These are phyloP conservation scores for Scomber scombrus DNA, from an alignment of 2,113 vertebrate genomes.

Conservation along the genomic window DNA sequence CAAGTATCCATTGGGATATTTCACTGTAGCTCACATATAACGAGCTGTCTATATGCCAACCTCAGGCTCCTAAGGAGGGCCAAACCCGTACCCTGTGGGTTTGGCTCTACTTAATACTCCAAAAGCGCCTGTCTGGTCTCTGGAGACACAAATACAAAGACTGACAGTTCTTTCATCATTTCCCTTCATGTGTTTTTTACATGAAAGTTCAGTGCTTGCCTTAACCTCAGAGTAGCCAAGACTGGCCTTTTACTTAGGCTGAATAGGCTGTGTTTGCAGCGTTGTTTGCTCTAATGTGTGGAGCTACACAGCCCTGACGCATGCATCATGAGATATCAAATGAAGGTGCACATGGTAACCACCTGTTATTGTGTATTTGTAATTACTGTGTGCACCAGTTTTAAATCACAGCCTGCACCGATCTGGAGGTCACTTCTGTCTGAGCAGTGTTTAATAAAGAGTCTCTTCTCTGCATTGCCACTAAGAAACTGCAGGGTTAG, in stretches of 20 bases:
- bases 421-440: background rate
- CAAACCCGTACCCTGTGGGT: conserved; percentile 40
- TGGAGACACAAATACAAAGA: conserved; percentile 59
- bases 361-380: background rate
- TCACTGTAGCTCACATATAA: conserved; percentile 27
- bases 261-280: conserved; percentile 27
- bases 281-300: conserved; percentile 10
- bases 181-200: conserved; percentile 27
- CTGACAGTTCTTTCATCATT: conserved; percentile 63
- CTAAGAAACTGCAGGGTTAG: conserved; percentile 30
- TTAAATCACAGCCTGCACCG: background rate
- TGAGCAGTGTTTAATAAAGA: background rate
- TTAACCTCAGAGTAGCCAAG: conserved; percentile 44
- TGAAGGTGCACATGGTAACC: background rate
- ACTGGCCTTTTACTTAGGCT: conserved; percentile 37
- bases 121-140: conserved; percentile 51
- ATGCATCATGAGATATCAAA: conserved; percentile 11
- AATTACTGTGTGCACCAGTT: conserved; percentile 1
- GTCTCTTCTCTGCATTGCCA: conserved; percentile 13
- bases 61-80: conserved; percentile 44
- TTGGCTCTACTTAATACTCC: conserved; percentile 13
- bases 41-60: conserved; percentile 53
- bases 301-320: background rate
- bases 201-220: conserved; percentile 34
- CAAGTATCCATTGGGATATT: conserved; percentile 38